Base-by-base conservation (phyloP, 1,140 invertebrate genomes). In the Apis dorsata region DNA sequence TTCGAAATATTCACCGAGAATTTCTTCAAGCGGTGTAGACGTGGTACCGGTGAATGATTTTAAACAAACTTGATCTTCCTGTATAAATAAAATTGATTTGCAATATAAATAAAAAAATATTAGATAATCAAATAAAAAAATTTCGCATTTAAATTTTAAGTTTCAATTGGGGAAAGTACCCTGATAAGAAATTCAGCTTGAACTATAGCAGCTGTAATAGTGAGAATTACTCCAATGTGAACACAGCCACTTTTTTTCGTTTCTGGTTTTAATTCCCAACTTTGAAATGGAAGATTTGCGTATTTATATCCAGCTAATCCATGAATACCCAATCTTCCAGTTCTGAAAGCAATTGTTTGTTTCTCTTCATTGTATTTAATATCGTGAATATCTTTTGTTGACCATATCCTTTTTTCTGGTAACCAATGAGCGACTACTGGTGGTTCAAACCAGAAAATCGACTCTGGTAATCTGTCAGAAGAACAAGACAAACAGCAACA, bases 361-460 rank as follows among this genome's bases (percentile, higher is more conserved):
- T 97, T 97, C 85, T 98, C 97, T 90, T 98, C 97, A 90, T 97
- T 97, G 88, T 96, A 97, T 90, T 97, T 97, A 66, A 96, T 95
- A 85, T 98, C 97, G 83, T 97, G 96, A 2, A 98, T 95, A 88
- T 97, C 96, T 76, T 96, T 95, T 2, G 95, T 97, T 1, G 96
- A 96, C 97, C 97, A 98, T 13, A 92, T 90, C 65, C 94, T 91
- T 72, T 90, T 90, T 1, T 95, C 90, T 15, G 90, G 73, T 49
- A 97, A 95, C 97, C 97, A 98, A 79, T 97, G 95, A 21, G 96
- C 97, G 8, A 97, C 95, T 17, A 96, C 94, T 0, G 97, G 97
- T 2, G 97, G 96, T 88, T 98, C 97, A 59, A 97, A 96, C 97
- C 97, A 98, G 78, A 98, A 95, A 12, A 98, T 96, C 10, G 95